These are phyloP conservation scores for Enteromius trimaculatus DNA, from an alignment of 2,797 vertebrate genomes.

Conservation along the genomic window DNA sequence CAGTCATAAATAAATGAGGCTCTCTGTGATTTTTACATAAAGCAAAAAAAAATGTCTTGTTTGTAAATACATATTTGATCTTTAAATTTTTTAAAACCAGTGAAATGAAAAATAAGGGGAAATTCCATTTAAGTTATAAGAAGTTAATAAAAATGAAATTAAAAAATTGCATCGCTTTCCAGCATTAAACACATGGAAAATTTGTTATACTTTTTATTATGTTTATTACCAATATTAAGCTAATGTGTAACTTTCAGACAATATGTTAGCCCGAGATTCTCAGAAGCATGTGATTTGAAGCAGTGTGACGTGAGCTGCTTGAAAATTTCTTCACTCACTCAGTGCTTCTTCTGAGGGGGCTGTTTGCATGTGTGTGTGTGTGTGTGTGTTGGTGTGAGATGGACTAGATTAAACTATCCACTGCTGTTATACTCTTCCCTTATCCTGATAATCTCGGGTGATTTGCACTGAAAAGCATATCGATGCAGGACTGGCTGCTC, in stretches of 20 bases:
- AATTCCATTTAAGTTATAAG: background rate
- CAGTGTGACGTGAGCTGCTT: constrained; percentile 20
- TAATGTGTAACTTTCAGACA: constrained; percentile 5
- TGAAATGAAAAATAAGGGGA: background rate
- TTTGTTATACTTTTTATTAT: background rate
- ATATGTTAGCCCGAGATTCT: background rate
- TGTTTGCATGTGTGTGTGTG: constrained; percentile 30
- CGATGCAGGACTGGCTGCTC: constrained; percentile 75
- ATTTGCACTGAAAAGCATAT: constrained; percentile 77
- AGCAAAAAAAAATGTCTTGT: background rate
- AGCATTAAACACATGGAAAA: background rate
- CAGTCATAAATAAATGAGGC: constrained; percentile 23
- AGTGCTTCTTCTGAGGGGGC: constrained; percentile 3
- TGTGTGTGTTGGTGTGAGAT: constrained; percentile 32
- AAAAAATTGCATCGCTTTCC: background rate
- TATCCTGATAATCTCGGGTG: constrained; percentile 73
- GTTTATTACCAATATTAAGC: background rate
- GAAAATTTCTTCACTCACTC: constrained; percentile 10
- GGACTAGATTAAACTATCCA: constrained; percentile 65
- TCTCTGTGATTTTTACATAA: constrained; percentile 6
- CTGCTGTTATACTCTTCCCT: constrained; percentile 66
- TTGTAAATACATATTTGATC: too few species aligned
- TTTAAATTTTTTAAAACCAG: background rate
- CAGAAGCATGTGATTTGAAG: constrained; percentile 37
- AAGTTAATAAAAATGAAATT: background rate